Conservation (phyloP, 2,113 vertebrate species). For the Limnothrissa miodon region DNA sequence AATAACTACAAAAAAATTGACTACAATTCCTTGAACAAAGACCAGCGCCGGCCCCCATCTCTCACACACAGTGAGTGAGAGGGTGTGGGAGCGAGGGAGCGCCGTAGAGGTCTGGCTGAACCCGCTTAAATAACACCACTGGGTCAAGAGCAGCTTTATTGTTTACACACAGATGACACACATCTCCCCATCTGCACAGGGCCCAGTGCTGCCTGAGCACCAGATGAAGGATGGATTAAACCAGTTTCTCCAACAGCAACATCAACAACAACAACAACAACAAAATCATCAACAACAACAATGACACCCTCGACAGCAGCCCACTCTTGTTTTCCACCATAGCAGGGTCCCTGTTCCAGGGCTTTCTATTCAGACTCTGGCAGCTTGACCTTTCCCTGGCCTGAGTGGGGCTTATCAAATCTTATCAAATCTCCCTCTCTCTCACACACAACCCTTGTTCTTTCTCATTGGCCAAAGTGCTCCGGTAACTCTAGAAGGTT, state of each 20-base stretch:
- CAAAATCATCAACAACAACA: neutral
- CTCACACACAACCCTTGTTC: neutral
- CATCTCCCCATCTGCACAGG: conserved; percentile 37
- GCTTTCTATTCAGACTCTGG: neutral
- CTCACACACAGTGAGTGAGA: neutral
- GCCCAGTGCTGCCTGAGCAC: conserved; percentile 40
- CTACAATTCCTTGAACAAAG: neutral
- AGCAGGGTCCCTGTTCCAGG: neutral
- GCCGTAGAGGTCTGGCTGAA: neutral
- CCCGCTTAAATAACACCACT: conserved; percentile 36
- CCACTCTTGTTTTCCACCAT: neutral
- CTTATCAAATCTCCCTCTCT: neutral
- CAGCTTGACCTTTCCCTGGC: conserved; percentile 14
- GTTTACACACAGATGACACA: conserved; percentile 32
- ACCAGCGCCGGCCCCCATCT: neutral
- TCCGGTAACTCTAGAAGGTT: conserved; percentile 11
- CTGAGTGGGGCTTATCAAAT: neutral
- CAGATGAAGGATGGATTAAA: conserved; percentile 5
- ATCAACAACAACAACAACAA: neutral
- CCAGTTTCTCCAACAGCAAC: neutral
- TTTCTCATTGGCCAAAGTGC: neutral
- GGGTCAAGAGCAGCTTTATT: conserved; percentile 61
- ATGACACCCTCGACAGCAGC: neutral
- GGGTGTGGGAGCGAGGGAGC: conserved; percentile 10
- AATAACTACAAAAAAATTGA: neutral